phyloP scores from a whole-genome alignment of 2,888 invertebrate species.

The Drosophila aldrichi region DNA sequence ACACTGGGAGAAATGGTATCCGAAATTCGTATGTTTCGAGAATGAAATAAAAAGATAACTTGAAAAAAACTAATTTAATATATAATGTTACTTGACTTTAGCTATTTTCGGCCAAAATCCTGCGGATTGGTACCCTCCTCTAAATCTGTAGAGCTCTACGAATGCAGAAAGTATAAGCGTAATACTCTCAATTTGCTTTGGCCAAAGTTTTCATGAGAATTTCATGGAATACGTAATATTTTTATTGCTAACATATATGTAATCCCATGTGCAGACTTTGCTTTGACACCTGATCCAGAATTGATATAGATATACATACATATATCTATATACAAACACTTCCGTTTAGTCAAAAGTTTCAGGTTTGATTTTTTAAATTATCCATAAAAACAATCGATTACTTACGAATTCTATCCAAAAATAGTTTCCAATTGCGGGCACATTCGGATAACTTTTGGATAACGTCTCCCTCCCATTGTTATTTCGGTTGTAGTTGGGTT shows the following conservation, averaged over 20 bases:
- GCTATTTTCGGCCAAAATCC: too few relatives aligned
- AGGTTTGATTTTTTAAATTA: background rate
- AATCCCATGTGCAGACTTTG: background rate
- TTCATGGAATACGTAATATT: background rate
- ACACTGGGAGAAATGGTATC: slow-evolving; percentile 6
- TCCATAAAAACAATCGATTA: background rate
- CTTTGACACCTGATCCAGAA: background rate
- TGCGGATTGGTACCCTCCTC: too few relatives aligned
- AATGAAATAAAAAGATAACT: too few relatives aligned
- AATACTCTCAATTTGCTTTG: background rate
- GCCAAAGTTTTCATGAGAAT: background rate
- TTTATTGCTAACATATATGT: too few relatives aligned
- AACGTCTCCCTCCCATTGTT: background rate
- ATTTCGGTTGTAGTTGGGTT: background rate
- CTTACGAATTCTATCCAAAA: background rate
- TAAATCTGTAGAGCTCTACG: background rate
- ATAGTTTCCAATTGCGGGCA: background rate
- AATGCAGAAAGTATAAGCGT: background rate
- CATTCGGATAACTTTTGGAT: too few relatives aligned
- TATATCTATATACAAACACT: background rate
- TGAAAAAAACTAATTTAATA: too few relatives aligned
- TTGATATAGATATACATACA: too few relatives aligned
- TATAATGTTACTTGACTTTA: too few relatives aligned
- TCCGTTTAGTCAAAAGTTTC: background rate
- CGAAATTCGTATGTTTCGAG: too few relatives aligned